phyloP scores from a whole-genome alignment of 2,113 vertebrate genomes.

The Saguinus imperator region DNA sequence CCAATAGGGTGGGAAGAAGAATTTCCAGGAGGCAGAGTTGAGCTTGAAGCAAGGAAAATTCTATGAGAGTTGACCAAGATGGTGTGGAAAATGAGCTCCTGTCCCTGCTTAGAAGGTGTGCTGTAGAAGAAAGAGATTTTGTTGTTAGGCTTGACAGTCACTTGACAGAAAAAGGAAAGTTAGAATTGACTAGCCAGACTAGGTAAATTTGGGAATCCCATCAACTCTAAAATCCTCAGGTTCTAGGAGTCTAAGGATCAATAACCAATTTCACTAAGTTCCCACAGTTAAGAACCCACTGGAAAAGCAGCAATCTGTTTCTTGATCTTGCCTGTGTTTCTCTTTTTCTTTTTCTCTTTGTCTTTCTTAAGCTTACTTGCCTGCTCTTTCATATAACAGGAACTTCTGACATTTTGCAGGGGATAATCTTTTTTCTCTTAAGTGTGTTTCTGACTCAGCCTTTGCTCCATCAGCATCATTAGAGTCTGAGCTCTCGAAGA shows the following conservation, averaged over 20 bases:
- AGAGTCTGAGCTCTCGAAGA: constrained; percentile 62
- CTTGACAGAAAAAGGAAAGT: not conserved
- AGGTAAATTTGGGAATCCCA: not conserved
- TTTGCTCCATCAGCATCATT: constrained; percentile 64
- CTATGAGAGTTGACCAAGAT: not conserved
- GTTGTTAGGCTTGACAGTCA: not conserved
- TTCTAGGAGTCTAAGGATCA: constrained; percentile 23
- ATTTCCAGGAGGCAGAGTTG: not conserved
- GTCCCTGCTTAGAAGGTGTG: not conserved
- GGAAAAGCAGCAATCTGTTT: not conserved
- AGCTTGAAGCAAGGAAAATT: constrained; percentile 16
- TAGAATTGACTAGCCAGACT: not conserved
- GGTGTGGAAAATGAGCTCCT: not conserved
- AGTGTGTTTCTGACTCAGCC: constrained; percentile 68
- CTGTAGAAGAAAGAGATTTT: constrained; percentile 35
- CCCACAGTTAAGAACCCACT: not conserved
- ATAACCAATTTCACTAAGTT: not conserved
- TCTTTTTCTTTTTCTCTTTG: not conserved
- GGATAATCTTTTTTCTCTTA: constrained; percentile 62
- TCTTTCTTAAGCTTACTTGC: not conserved
- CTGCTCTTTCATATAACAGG: constrained; percentile 32
- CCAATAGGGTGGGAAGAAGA: not conserved
- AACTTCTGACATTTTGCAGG: constrained; percentile 66
- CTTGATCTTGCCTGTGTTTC: not conserved
- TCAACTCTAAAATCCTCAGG: constrained; percentile 8